Conservation (phyloP, 2,888 invertebrate genomes). For the Biston betularia region DNA sequence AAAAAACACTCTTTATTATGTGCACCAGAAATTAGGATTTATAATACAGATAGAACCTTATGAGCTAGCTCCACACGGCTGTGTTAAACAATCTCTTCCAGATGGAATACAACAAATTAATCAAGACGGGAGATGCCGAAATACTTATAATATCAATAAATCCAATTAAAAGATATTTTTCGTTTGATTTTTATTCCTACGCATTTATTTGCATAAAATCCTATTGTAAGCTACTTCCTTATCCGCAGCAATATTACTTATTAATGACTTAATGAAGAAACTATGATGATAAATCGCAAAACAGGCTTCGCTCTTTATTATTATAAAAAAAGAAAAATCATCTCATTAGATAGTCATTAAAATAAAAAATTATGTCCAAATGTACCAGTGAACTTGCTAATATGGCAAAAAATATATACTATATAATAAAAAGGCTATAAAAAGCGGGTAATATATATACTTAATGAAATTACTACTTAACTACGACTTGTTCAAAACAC, state of each 20-base stretch:
- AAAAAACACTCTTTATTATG: too few species aligned
- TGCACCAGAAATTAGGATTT: too few species aligned
- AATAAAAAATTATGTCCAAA: slow-evolving; percentile 13
- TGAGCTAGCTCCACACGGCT: too few species aligned
- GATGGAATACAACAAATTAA: too few species aligned
- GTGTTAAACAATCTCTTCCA: too few species aligned
- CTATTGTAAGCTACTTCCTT: slow-evolving; percentile 10
- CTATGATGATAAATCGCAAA: slow-evolving; percentile 25
- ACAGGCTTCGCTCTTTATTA: slow-evolving; percentile 6
- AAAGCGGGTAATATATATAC: slow-evolving; percentile 15
- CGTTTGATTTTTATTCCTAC: background rate
- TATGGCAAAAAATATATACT: slow-evolving; percentile 23
- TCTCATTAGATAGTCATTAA: slow-evolving; percentile 26
- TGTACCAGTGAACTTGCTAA: slow-evolving; percentile 4
- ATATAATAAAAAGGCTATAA: slow-evolving; percentile 14
- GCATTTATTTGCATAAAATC: slow-evolving; percentile 1
- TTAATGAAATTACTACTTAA: slow-evolving; percentile 15
- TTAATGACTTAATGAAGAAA: slow-evolving; percentile 20
- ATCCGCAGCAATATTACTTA: slow-evolving; percentile 3
- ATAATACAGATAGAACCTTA: too few species aligned
- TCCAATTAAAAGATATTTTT: background rate
- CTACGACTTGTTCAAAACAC: slow-evolving; percentile 9
- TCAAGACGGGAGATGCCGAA: too few species aligned
- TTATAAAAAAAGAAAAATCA: slow-evolving; percentile 17
- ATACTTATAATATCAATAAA: too few species aligned